Evolutionary conservation across 1,140 invertebrate genomes (phyloP).

Genomic region (Lepidurus packardi): DNA sequence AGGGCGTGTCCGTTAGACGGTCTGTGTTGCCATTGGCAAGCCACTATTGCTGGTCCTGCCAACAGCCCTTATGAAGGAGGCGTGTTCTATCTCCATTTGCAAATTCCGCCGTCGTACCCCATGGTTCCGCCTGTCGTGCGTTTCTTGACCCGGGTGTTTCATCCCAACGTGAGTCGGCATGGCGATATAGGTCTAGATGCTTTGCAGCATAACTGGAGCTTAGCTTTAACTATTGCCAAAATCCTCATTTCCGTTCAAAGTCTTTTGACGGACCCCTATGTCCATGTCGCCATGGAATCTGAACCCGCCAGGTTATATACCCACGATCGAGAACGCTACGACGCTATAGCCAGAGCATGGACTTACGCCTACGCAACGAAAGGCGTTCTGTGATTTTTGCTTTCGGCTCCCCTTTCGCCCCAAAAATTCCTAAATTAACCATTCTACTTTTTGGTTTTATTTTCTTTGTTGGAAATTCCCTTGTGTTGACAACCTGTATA

Average conservation of each 20-base stretch:
- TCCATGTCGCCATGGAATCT: constrained; percentile 86
- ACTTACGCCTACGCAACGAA: constrained; percentile 91
- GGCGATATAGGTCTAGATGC: constrained; percentile 95
- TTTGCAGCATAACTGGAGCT: constrained; percentile 91
- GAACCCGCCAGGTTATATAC: constrained; percentile 73
- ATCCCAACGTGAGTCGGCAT: constrained; percentile 90
- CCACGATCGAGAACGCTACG: constrained; percentile 66
- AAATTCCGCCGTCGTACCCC: constrained; percentile 64
- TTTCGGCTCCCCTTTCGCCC: background rate
- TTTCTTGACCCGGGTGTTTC: constrained; percentile 84
- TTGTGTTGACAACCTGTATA: background rate
- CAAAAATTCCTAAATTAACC: background rate
- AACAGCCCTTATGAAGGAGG: constrained; percentile 91
- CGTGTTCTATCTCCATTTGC: constrained; percentile 68
- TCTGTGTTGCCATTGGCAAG: constrained; percentile 79
- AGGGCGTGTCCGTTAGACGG: constrained; percentile 75
- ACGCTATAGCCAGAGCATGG: constrained; percentile 76
- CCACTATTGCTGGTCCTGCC: constrained; percentile 77
- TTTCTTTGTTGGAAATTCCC: background rate
- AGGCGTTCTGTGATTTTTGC: constrained; percentile 54
- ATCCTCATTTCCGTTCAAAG: constrained; percentile 85
- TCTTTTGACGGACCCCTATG: constrained; percentile 85
- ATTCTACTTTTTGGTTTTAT: background rate
- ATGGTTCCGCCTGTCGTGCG: constrained; percentile 82
- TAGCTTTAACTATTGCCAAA: constrained; percentile 86